A percentile compares a stretch with the other conserved stretches of the same genome.
Conservation (phyloP, 2,888 invertebrate genomes). For the Hermaeophaga mercurialis region DNA sequence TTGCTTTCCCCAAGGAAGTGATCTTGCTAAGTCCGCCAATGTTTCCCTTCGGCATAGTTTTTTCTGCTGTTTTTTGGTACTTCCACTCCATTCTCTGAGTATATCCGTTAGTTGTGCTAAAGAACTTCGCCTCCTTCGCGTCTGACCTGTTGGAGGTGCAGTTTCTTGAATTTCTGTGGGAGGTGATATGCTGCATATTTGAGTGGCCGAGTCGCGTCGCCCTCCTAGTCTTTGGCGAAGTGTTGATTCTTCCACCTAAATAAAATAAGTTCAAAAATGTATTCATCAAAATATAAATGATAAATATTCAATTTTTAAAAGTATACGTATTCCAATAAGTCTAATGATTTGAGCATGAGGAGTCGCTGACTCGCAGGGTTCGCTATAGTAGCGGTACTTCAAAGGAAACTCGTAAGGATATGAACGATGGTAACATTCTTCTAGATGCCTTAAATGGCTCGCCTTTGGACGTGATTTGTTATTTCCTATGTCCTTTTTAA, state of each 20-base stretch:
- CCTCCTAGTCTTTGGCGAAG: slow-evolving; percentile 83
- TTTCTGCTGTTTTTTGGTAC: slow-evolving; percentile 64
- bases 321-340: too few species aligned
- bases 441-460: too few species aligned
- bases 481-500: too few species aligned
- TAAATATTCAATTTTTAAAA: too few species aligned
- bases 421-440: too few species aligned
- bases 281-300: too few species aligned
- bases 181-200: slow-evolving; percentile 83
- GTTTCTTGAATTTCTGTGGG: slow-evolving; percentile 75
- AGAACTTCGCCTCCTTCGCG: slow-evolving; percentile 71
- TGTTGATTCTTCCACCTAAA: slow-evolving; percentile 78
- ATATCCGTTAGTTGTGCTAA: slow-evolving; percentile 89
- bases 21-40: slow-evolving; percentile 84
- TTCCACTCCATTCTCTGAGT: slow-evolving; percentile 82
- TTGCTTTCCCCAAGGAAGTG: slow-evolving; percentile 79
- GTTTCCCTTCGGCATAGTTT: slow-evolving; percentile 85
- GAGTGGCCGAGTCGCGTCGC: slow-evolving; percentile 88
- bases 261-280: too few species aligned
- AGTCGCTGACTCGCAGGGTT: too few species aligned
- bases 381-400: too few species aligned
- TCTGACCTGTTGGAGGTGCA: slow-evolving; percentile 66
- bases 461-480: too few species aligned
- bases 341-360: too few species aligned
- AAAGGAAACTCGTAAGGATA: too few species aligned